phyloP scores from a whole-genome alignment of 2,888 invertebrate species.

The Philereme transversata region DNA sequence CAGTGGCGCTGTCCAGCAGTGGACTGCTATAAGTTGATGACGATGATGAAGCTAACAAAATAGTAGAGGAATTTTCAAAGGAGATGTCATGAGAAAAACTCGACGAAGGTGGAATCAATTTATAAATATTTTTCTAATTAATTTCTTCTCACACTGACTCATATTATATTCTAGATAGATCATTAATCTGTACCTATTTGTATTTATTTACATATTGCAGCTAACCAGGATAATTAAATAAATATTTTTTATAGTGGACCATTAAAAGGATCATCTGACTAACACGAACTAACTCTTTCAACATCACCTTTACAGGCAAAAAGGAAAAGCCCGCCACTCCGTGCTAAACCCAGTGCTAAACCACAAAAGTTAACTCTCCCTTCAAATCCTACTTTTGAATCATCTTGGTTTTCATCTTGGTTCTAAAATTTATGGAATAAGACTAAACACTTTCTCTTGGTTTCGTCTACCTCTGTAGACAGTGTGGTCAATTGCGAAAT shows the following conservation, averaged over 20 bases:
- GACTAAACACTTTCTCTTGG: constrained; percentile 7
- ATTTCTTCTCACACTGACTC: neutral
- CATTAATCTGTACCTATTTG: neutral
- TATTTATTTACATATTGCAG: constrained; percentile 11
- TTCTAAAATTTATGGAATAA: constrained; percentile 37
- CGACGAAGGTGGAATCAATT: neutral
- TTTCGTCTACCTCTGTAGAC: no score
- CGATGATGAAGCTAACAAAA: no score
- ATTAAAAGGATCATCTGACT: constrained; percentile 1
- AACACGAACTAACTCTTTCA: constrained; percentile 23
- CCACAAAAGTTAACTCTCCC: constrained; percentile 52
- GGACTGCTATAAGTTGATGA: no score
- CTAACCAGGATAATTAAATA: constrained; percentile 16
- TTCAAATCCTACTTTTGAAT: constrained; percentile 31
- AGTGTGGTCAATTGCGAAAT: no score
- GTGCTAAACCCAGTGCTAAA: constrained; percentile 36
- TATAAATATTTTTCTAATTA: neutral
- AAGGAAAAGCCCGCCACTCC: constrained; percentile 50
- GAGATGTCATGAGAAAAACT: no score
- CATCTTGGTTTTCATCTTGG: constrained; percentile 50
- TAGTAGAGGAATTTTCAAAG: no score
- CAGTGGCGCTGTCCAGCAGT: no score
- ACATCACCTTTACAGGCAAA: constrained; percentile 60
- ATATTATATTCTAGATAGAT: neutral
- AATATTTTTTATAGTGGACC: neutral